These are phyloP conservation scores for Lytechinus variegatus DNA, from an alignment of 35 echinoderm and acorn worm genomes.

Conservation along the genomic window DNA sequence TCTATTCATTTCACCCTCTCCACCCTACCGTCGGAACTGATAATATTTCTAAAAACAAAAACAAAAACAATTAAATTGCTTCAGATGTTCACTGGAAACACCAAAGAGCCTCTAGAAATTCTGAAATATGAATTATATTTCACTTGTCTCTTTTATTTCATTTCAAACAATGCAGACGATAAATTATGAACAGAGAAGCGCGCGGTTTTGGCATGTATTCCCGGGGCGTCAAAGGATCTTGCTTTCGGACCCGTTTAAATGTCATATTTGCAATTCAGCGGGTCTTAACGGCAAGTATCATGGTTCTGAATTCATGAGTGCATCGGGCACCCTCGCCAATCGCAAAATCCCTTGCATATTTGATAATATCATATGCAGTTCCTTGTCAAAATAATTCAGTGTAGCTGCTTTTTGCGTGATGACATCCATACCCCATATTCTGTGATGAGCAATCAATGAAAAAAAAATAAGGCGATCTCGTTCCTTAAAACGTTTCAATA, in stretches of 20 bases:
- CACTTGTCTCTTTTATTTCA: neutral
- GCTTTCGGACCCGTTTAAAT: neutral
- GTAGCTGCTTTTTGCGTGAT: neutral
- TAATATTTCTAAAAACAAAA: no score
- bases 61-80: no score
- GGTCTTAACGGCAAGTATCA: neutral
- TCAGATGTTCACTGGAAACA: neutral
- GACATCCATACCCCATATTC: neutral
- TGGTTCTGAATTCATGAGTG: neutral
- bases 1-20: no score
- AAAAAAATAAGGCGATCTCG: no score
- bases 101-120: neutral
- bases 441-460: neutral
- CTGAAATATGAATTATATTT: neutral
- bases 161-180: neutral
- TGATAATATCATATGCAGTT: neutral
- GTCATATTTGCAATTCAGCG: slow-evolving; percentile 2
- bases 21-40: no score
- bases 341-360: neutral
- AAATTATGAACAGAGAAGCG: neutral
- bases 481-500: neutral
- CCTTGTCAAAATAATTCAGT: neutral
- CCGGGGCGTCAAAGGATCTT: neutral
- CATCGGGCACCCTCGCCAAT: no score
- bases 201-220: neutral